phyloP scores from a whole-genome alignment of 2,113 vertebrate genomes.

The Rhinolophus sinicus region DNA sequence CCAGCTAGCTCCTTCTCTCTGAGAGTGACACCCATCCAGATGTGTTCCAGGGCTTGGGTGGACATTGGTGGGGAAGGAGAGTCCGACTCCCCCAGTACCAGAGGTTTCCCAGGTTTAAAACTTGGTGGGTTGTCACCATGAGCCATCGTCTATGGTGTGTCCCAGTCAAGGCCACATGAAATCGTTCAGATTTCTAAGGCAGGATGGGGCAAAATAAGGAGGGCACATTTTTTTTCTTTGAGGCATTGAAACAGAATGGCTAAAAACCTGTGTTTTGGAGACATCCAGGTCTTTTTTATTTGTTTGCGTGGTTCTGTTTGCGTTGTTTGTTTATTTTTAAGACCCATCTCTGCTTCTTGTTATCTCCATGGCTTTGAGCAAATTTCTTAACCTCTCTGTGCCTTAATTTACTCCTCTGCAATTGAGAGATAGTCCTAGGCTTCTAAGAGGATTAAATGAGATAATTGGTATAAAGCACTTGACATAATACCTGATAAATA shows the following conservation, averaged over 20 bases:
- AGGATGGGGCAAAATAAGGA: not conserved
- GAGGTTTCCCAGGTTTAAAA: not conserved
- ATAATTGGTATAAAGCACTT: not conserved
- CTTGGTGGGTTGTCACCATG: not conserved
- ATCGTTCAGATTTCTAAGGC: not conserved
- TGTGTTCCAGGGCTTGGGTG: not conserved
- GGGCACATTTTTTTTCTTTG: not conserved
- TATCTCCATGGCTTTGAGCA: not conserved
- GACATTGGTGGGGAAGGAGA: not conserved
- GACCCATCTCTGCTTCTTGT: not conserved
- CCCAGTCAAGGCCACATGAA: no score
- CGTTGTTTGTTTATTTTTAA: constrained; percentile 7
- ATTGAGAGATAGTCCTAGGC: not conserved
- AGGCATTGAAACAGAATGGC: not conserved
- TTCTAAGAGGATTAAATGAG: constrained; percentile 22
- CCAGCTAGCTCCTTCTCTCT: not conserved
- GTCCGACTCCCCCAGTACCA: accelerated
- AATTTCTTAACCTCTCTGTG: constrained; percentile 39
- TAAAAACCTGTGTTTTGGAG: not conserved
- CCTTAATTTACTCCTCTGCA: constrained; percentile 20
- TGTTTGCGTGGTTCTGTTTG: not conserved
- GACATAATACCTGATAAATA: not conserved
- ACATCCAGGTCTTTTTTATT: not conserved
- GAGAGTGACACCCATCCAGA: no score
- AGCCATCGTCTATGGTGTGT: not conserved